Conservation (phyloP, 1,140 invertebrate species). For the Micrasema longulum region DNA sequence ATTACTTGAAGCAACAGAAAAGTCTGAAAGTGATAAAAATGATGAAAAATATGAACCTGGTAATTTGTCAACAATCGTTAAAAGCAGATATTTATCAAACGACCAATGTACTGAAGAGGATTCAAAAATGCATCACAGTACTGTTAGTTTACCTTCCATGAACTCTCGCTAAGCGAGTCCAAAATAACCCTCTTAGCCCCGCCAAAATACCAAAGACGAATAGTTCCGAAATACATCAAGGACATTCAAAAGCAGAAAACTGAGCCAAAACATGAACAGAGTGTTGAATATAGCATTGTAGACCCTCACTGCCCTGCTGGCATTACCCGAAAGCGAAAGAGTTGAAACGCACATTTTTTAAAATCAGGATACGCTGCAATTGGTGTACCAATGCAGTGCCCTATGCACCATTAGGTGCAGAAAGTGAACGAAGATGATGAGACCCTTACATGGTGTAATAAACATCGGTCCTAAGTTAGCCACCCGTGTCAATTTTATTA, state of each 20-base stretch:
- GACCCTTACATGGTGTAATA: too few species aligned
- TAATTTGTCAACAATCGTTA: constrained; percentile 3
- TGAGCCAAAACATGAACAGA: constrained; percentile 4
- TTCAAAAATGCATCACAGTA: constrained; percentile 3
- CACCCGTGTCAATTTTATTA: too few species aligned
- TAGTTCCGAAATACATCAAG: constrained; percentile 36
- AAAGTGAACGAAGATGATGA: too few species aligned
- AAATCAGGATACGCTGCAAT: too few species aligned
- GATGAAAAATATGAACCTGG: constrained; percentile 7
- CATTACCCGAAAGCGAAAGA: constrained; percentile 82
- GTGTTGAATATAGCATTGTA: not conserved
- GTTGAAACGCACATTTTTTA: constrained; percentile 79
- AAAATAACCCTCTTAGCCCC: constrained; percentile 33
- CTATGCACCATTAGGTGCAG: too few species aligned
- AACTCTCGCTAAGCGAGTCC: not conserved
- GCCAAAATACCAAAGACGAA: constrained; percentile 35
- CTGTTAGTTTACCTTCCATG: constrained; percentile 15
- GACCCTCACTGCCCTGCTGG: constrained; percentile 70
- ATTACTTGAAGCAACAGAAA: not conserved
- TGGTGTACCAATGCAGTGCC: too few species aligned
- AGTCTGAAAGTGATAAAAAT: not conserved
- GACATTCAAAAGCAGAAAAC: constrained; percentile 16
- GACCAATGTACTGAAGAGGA: too few species aligned
- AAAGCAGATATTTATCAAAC: constrained; percentile 39
- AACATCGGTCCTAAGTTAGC: too few species aligned